Evolutionary conservation across 2,888 invertebrate genomes (phyloP), one percentile per base, ranked within the genome.

Genomic region (Diaprepes abbreviatus): DNA sequence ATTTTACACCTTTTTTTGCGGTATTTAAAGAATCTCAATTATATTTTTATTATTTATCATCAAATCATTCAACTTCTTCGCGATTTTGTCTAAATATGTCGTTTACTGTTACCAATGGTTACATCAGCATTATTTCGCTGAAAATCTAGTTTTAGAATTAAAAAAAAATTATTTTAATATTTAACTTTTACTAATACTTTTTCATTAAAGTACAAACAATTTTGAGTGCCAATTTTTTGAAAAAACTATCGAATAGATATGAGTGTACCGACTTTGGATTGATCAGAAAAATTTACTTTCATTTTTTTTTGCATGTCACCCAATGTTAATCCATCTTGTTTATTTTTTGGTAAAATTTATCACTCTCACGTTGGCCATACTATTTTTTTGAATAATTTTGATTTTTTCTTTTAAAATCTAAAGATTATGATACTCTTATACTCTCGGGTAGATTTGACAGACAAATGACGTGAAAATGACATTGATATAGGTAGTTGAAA

Each of bases 211-310:
- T 75, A 78, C 79, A 79, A 79, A 79, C 78, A 75, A 73, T 75
- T 75, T 70, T 73, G 75, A 77, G 79, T 79, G 79, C 79, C 79
- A 79, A 79, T 76, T 74, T 73, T 75, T 72, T 70, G 64, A 60
- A 71, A 65, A 50, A 24, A 50, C 67, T 68, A 59, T 63, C 65
- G 60, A 66, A 66, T 66, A 66, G 59, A 64, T 33, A 48, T 66
- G 59, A 63, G 50, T 45, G 40, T 59, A 62, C 40, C 54, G 19
- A 43, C 48, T 52, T 52, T 62, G 21, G 35, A 17, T 12, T 24
- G 35, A 7, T 31, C 24, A 54, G 57, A 50, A 68, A 62, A 55
- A 50, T 38, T 43, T 45, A 35, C 17, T 33, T n/a, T 43, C 3
- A n/a, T 21, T 24, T 43, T 48, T 16, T 7, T 58, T n/a, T n/a